A percentile compares a stretch with the other conserved stretches of the same genome.
Evolutionary conservation across 2,888 invertebrate genomes (phyloP).

Genomic region (Terebella lapidaria): DNA sequence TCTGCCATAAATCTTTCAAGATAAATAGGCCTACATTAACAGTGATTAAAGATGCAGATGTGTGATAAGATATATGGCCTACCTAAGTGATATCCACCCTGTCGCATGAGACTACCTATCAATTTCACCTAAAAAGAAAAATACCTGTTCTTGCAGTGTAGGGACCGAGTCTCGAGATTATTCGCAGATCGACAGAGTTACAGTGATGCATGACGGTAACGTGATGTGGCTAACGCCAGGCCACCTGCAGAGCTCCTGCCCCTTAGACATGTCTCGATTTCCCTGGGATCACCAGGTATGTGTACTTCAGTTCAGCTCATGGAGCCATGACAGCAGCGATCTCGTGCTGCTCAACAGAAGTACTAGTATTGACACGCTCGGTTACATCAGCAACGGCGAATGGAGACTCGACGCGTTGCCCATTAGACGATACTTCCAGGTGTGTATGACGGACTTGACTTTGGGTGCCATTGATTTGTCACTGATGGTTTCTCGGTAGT

Average conservation of each 20-base stretch:
- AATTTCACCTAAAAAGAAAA: too few relatives aligned
- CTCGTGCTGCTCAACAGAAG: constrained; percentile 11
- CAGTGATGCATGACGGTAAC: constrained; percentile 57
- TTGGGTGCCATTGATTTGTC: too few relatives aligned
- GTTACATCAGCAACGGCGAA: constrained; percentile 5
- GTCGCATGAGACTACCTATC: too few relatives aligned
- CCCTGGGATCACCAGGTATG: constrained; percentile 58
- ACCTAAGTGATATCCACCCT: too few relatives aligned
- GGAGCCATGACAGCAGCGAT: constrained; percentile 46
- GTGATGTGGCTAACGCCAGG: constrained; percentile 61
- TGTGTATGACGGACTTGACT: too few relatives aligned
- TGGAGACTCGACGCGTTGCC: constrained; percentile 3
- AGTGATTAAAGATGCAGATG: too few relatives aligned
- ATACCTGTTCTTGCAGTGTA: not conserved
- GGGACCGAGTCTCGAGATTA: constrained; percentile 39
- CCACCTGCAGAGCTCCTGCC: constrained; percentile 58
- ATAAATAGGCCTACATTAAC: too few relatives aligned
- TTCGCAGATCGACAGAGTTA: constrained; percentile 58
- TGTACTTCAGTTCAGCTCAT: constrained; percentile 38
- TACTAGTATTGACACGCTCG: not conserved
- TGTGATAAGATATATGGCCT: too few relatives aligned
- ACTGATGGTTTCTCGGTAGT: too few relatives aligned
- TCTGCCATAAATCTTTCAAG: too few relatives aligned
- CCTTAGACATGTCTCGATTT: constrained; percentile 58
- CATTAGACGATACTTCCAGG: not conserved